Base-by-base conservation (phyloP, 2,888 invertebrate species). In the Synanthedon andrenaeformis region DNA sequence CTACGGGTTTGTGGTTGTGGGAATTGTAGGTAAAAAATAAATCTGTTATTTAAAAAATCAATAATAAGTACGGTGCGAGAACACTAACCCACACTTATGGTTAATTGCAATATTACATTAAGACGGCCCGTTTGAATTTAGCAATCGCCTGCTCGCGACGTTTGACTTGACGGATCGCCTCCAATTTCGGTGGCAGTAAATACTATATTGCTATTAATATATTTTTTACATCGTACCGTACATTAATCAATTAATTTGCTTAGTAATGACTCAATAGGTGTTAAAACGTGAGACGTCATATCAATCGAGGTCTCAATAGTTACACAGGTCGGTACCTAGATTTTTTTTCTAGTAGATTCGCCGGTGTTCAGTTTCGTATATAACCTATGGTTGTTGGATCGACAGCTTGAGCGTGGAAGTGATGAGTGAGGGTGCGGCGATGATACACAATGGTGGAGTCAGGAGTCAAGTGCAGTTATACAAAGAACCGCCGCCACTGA, bases 191-290 rank as follows among this genome's bases (percentile, higher is more conserved):
- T 71, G 72, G 68, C 74, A 63, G 61, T 63, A 78, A 76, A 77
- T 71, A 72, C 69, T 62, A 78, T 76, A 77, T 71, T 72, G 69
- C 71, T 72, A 72, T 70, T 76, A 79, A 70, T 67, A 72, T 59
- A 67, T 69, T 73, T 74, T 74, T 70, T 71, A 74, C 76, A 74
- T 73, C 78, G 72, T 69, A 70, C 70, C 66, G 69, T 69, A 71
- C 64, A 65, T 58, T 68, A 72, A 72, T 69, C 72, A 70, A 72
- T 70, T 72, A 71, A 66, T 73, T 76, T 76, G 74, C 70, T 70
- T 77, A 82, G 66, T 69, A n/a, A 86, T 85, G 83, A 82, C 70
- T 76, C 76, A 82, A 75, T 86, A 83, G 69, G 65, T 59, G 70
- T 64, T 66, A 59, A 67, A 67, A 70, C 67, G 68, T 67, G 55